A percentile compares a stretch with the other conserved stretches of the same genome.
Evolutionary conservation across 2,797 vertebrate genomes (phyloP).

Genomic region (Eulemur mongoz): DNA sequence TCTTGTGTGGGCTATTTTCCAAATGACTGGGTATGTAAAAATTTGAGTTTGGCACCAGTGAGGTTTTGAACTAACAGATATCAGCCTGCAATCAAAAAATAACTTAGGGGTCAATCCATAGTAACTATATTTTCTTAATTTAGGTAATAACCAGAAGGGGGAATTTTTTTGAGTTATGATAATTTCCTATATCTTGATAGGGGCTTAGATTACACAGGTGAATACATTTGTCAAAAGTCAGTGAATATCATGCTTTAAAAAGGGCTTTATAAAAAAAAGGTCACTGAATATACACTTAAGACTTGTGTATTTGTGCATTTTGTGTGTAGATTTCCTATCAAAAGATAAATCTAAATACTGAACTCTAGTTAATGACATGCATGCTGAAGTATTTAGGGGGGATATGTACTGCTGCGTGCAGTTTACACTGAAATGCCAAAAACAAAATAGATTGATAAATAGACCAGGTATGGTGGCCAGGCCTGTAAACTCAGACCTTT

Average conservation of each 20-base stretch:
- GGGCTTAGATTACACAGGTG: neutral
- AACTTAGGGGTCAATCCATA: neutral
- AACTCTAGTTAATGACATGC: no score
- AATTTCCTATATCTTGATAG: neutral
- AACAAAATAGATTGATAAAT: neutral
- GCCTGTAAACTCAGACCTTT: no score
- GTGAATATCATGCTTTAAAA: neutral
- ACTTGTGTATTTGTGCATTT: no score
- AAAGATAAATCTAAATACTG: no score
- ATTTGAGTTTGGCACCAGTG: neutral
- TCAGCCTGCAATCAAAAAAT: neutral
- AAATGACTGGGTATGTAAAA: neutral
- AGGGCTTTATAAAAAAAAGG: no score
- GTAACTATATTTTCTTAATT: neutral
- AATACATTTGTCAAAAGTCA: neutral
- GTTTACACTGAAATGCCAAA: conserved; percentile 7
- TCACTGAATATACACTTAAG: no score
- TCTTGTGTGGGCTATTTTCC: neutral
- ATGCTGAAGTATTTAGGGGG: no score
- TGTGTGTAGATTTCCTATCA: no score
- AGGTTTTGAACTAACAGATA: neutral
- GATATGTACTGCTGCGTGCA: neutral
- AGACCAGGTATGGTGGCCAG: no score
- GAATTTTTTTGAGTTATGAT: neutral
- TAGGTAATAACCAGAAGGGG: neutral